Base-by-base conservation (phyloP, 2,113 vertebrate species). In the Albula glossodonta region DNA sequence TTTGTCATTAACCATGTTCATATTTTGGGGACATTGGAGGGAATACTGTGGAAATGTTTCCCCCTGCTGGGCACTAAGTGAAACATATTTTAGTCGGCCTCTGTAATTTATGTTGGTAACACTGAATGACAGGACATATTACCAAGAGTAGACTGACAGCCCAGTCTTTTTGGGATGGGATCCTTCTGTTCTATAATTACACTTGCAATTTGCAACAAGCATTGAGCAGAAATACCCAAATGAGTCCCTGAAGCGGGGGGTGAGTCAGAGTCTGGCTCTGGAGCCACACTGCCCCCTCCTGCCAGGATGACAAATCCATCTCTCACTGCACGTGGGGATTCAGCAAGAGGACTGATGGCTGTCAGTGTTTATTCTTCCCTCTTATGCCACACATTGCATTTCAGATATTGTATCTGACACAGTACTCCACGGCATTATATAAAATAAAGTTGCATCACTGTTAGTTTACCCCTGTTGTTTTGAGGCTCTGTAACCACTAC, bases 261-360 rank as follows among this genome's bases (percentile, higher is more conserved):
- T n/a, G n/a, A n/a, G n/a, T n/a, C n/a, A n/a, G n/a, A n/a, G n/a
- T n/a, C n/a, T n/a, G n/a, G n/a, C n/a, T n/a, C n/a, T n/a, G n/a
- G 95, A 93, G 94, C 80, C 90, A 90, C 0, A 86, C 87, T 13
- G 53, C 12, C 1, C 94, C 95, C 7, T 87, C 86, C 7, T 97
- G 96, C 86, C 80, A 92, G 92, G 96, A 94, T 96, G 82, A 82
- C 51, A 11, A 2, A 2, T 22, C 60, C 7, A 19, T 31, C 22
- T 74, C 70, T 74, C 70, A 31, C 63, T 70, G 63, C 19, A 22
- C 63, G n/a, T n/a, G 3, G 0, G 63, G 4, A 70, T 22, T n/a
- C 10, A 31, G 25, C n/a, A 0, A 25, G 22, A 7, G 31, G 6
- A 25, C 70, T 31, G 70, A 31, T 5, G 5, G 4, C 70, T 74